Conservation (phyloP, 2,113 vertebrate species). For the Pygoscelis adeliae region DNA sequence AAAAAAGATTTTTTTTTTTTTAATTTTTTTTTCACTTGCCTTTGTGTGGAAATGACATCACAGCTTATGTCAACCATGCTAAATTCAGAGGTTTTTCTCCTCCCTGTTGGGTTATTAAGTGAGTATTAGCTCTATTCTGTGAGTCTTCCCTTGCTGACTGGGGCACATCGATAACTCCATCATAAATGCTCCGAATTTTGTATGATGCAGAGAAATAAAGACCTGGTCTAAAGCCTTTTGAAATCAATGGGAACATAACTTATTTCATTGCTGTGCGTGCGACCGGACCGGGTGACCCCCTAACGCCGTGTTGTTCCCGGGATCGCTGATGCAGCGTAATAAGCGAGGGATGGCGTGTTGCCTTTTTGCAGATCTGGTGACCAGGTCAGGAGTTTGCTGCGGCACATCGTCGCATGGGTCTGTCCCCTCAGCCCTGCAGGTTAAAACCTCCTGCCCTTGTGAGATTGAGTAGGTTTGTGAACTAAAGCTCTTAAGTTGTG, state of each 20-base stretch:
- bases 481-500: background rate
- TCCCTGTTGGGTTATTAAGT: background rate
- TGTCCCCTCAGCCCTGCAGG: background rate
- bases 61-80: conserved; percentile 15
- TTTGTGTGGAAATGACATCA: conserved; percentile 52
- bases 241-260: background rate
- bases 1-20: background rate
- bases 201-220: background rate
- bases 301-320: accelerated
- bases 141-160: background rate
- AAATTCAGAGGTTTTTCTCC: conserved; percentile 14
- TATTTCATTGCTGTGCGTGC: accelerated
- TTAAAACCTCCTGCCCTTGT: background rate
- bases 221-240: background rate
- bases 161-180: background rate
- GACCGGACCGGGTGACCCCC: background rate
- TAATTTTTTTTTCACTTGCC: background rate
- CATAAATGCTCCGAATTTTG: background rate
- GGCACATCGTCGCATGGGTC: accelerated
- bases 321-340: accelerated
- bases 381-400: background rate
- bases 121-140: background rate
- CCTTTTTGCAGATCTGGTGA: background rate
- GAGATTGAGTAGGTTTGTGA: background rate
- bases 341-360: accelerated